Base-by-base conservation (phyloP, 2,888 invertebrate species). In the Andricus curvator region DNA sequence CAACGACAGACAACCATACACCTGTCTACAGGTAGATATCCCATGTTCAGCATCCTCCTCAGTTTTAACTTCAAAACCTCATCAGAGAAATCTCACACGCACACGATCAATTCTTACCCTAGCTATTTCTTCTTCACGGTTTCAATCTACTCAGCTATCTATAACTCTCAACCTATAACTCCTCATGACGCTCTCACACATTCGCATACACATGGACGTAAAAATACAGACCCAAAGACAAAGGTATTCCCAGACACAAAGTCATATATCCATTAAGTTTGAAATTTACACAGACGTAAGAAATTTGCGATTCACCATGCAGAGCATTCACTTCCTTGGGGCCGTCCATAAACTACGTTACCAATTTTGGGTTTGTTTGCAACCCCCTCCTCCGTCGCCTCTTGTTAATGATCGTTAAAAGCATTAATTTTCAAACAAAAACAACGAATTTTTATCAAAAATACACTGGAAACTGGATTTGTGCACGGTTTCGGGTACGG, bases 1-100 rank as follows among this genome's bases (percentile, higher is more conserved):
- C 98, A 98, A 95, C 96, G 97, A 94, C 96, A 97, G 94, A 97
- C 97, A 94, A 97, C 97, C 95, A 97, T 98, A 94, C 96, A 97
- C 94, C 96, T 98, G 93, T 97, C 97, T 94, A 98, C 98, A 97
- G 98, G 98, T 98, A 97, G 91, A 92, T 92, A 92, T 90, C 88
- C 88, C 88, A 88, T 88, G 86, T 89, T 90, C 87, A 88, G 87
- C 86, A 83, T 86, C 86, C 86, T 89, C 87, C 88, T 87, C 86
- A 86, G 83, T 88, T 86, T 85, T 82, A 85, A 86, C 85, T 84
- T 86, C 80, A 84, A 64, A 62, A 62, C 33, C 33, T 64, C 37
- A 13, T 29, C 60, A 77, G 62, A 64, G 48, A 82, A 82, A 78
- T 74, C 33, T 17, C 48, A 81, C 83, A 80, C 17, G 29, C 41